phyloP scores from a whole-genome alignment of 2,113 vertebrate genomes.

The Tapirus terrestris region DNA sequence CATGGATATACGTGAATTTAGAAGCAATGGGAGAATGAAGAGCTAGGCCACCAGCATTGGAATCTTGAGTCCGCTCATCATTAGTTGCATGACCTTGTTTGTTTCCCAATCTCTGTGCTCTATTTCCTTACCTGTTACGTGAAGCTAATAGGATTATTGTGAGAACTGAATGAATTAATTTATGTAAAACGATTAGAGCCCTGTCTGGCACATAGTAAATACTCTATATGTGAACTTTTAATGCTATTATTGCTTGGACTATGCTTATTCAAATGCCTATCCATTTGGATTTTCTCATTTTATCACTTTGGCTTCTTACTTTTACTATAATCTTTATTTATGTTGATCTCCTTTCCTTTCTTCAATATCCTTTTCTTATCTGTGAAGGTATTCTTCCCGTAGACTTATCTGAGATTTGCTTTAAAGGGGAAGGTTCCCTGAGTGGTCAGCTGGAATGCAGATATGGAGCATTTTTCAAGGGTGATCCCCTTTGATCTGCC shows the following conservation, averaged over 20 bases:
- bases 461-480: background rate
- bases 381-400: background rate
- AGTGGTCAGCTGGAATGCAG: background rate
- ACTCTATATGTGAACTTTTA: background rate
- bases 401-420: background rate
- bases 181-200: background rate
- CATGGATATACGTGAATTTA: background rate
- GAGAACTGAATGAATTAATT: background rate
- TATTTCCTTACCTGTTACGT: background rate
- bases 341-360: background rate
- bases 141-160: background rate
- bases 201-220: background rate
- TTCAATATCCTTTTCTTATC: background rate
- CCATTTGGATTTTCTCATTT: slow-evolving; percentile 2
- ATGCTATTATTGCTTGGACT: background rate
- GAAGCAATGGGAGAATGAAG: background rate
- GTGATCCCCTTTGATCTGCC: background rate
- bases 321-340: background rate
- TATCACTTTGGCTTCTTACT: background rate
- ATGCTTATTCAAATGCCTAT: background rate
- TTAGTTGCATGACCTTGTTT: background rate
- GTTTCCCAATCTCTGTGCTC: background rate
- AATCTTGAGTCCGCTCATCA: background rate
- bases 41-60: background rate
- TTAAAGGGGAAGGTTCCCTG: background rate